Evolutionary conservation across 2,888 invertebrate genomes (phyloP).

Genomic region (Urechis unicinctus): DNA sequence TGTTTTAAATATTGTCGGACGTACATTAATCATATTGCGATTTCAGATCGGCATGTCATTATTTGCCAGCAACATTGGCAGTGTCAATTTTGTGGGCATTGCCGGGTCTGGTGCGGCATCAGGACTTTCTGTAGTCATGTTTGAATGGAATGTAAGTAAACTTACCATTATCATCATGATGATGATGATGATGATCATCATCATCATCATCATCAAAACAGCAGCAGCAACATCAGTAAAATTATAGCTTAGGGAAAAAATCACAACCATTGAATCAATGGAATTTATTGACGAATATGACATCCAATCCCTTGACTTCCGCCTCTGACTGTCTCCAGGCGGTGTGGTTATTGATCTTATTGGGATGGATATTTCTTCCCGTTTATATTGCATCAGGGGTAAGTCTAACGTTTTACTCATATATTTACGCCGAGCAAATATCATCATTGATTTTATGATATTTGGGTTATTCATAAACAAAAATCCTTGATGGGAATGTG

Average conservation of each 20-base stretch:
- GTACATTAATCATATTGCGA: not conserved
- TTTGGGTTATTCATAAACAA: too few species aligned
- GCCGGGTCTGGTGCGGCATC: constrained; percentile 15
- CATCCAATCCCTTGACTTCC: too few species aligned
- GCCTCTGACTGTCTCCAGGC: constrained; percentile 10
- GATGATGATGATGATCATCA: not conserved
- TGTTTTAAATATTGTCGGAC: too few species aligned
- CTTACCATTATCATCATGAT: not conserved
- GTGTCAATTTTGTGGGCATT: constrained; percentile 13
- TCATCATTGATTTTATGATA: not conserved
- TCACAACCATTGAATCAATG: not conserved
- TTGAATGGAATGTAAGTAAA: constrained; percentile 19
- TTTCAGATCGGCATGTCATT: constrained; percentile 18
- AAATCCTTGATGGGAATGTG: too few species aligned
- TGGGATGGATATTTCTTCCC: constrained; percentile 17
- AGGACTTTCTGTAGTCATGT: constrained; percentile 18
- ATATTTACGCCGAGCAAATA: not conserved
- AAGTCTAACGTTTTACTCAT: not conserved
- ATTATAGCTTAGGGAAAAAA: not conserved
- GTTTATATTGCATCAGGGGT: constrained; percentile 18
- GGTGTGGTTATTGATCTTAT: constrained; percentile 10
- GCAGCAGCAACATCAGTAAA: too few species aligned
- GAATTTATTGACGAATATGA: too few species aligned
- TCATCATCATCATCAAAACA: too few species aligned
- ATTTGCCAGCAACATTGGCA: constrained; percentile 19